phyloP scores from a whole-genome alignment of 2,888 invertebrate species.

The Acanthococcus lagerstroemiae region DNA sequence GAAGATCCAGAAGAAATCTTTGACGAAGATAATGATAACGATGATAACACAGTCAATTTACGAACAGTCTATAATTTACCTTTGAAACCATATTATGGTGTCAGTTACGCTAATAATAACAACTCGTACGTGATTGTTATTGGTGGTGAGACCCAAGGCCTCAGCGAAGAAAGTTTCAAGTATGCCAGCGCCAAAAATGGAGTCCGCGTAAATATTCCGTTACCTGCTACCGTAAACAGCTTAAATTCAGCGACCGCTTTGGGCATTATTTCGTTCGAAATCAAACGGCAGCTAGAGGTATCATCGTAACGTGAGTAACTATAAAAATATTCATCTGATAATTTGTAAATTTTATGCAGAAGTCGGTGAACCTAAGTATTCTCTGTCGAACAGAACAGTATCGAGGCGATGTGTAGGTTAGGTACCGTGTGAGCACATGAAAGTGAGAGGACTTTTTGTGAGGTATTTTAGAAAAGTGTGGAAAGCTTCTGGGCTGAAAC shows the following conservation, averaged over 20 bases:
- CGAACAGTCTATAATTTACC: constrained; percentile 43
- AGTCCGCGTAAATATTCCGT: constrained; percentile 64
- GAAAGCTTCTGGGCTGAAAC: no score
- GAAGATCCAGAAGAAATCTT: constrained; percentile 4
- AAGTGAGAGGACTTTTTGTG: no score
- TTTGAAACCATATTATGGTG: constrained; percentile 52
- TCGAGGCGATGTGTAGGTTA: no score
- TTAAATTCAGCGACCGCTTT: constrained; percentile 75
- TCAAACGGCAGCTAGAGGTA: constrained; percentile 50
- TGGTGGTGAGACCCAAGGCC: constrained; percentile 81
- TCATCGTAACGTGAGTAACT: neutral
- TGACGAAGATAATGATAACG: neutral
- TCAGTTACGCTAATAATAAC: constrained; percentile 46
- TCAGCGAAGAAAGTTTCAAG: constrained; percentile 59
- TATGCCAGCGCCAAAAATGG: constrained; percentile 52
- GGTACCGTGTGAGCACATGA: no score
- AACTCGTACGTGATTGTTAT: constrained; percentile 59
- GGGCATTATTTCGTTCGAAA: constrained; percentile 75
- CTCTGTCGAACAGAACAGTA: no score
- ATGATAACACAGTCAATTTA: constrained; percentile 11
- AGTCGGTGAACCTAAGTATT: no score
- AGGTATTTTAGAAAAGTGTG: no score
- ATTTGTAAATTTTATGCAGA: no score
- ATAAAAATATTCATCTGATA: no score
- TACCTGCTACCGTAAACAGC: constrained; percentile 67